A percentile compares a stretch with the other conserved stretches of the same genome.
phyloP scores from a whole-genome alignment of 1,140 invertebrate species.

The Sycophila sp. region DNA sequence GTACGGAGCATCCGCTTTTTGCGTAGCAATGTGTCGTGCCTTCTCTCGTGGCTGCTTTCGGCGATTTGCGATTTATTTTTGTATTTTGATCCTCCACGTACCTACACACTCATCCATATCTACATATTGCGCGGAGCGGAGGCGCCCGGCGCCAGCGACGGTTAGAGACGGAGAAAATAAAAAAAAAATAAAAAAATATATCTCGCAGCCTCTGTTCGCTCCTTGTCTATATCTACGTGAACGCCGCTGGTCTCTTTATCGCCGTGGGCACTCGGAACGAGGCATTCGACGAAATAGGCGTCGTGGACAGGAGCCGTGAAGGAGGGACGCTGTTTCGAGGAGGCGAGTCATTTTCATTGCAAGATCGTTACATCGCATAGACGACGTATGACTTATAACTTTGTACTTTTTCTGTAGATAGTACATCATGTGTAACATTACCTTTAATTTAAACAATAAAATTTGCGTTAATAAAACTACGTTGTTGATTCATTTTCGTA shows the following conservation, averaged over 20 bases:
- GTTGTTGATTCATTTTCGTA: too few species aligned
- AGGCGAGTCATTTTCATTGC: conserved; percentile 41
- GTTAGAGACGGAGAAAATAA: too few species aligned
- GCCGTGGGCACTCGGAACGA: conserved; percentile 27
- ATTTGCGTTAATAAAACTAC: conserved; percentile 59
- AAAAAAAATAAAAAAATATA: too few species aligned
- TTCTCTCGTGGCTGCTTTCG: conserved; percentile 60
- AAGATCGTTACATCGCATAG: conserved; percentile 54
- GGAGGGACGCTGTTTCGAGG: too few species aligned
- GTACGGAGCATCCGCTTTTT: conserved; percentile 46
- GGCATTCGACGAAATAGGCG: conserved; percentile 15
- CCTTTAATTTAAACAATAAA: conserved; percentile 64
- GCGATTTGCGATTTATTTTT: conserved; percentile 62
- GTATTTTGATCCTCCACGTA: conserved; percentile 44
- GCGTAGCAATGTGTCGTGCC: conserved; percentile 63
- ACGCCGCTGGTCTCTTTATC: conserved; percentile 8
- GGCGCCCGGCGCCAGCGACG: too few species aligned
- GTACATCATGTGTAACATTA: conserved; percentile 54
- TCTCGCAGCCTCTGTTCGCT: neutral
- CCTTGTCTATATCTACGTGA: too few species aligned
- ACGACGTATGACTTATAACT: conserved; percentile 59
- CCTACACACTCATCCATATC: conserved; percentile 1
- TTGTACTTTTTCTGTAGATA: conserved; percentile 67
- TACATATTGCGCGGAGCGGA: too few species aligned
- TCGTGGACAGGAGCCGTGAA: neutral